Base-by-base conservation (phyloP, 2,797 vertebrate species). In the Cercopithecus hamlyni region DNA sequence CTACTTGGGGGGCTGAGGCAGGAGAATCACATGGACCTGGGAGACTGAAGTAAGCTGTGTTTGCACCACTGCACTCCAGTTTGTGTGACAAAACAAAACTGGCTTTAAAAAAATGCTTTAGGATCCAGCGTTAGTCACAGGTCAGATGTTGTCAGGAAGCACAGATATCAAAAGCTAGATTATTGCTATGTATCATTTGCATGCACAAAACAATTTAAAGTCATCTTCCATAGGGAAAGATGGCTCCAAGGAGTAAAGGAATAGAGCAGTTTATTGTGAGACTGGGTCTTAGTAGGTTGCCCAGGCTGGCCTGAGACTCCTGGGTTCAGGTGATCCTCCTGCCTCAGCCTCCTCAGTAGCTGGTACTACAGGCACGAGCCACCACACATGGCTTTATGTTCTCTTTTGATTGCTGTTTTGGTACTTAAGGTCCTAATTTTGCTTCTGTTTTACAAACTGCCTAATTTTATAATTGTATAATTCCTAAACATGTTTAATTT, bases 401-500 rank as follows among this genome's bases (percentile, higher is more conserved):
- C 45, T 72, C 15, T 87, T 86, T 88, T 48, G 24, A 77, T 93
- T 50, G 20, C 33, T 30, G 2, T 81, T 93, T 95, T 89, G 61
- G 24, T 57, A 43, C 1, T 91, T 82, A 61, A 88, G 89, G 41
- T 81, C 64, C 48, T 82, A 48, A 81, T 93, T 85, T 96, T 93
- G n/a, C n/a, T 50, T 91, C 55, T 95, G 57, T 55, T 80, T 72
- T 88, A 27, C 20, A 88, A 87, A 79, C n/a, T 64, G 41, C 39
- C 67, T 82, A n/a, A 22, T 90, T 93, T 58, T 94, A 14, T 91
- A 86, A 83, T 58, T 33, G 22, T 93, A 36, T 36, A 72, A 45
- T 80, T 93, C 70, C 55, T 83, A 39, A 75, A 95, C 15, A 45
- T 86, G 24, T 93, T 84, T 93, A 82, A 90, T 81, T 96, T 97